Conservation (phyloP, 2,888 invertebrate genomes). For the Aplocera efformata region DNA sequence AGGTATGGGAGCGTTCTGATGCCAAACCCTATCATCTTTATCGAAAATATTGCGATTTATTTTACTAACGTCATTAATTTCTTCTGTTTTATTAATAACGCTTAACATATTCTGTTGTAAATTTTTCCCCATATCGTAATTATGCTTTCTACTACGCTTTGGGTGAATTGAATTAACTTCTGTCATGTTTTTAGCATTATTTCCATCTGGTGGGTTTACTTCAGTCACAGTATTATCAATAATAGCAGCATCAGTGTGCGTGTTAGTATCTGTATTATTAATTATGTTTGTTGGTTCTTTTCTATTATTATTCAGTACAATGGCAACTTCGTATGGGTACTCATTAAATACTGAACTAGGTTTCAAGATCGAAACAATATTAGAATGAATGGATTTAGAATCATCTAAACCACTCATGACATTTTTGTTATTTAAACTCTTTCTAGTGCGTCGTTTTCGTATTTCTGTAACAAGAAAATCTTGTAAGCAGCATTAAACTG, state of each 20-base stretch:
- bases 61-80: constrained; percentile 25
- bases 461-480: constrained; percentile 30
- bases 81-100: constrained; percentile 38
- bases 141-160: constrained; percentile 50
- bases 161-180: constrained; percentile 20
- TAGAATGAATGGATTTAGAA: constrained; percentile 32
- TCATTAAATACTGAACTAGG: constrained; percentile 49
- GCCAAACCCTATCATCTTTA: constrained; percentile 50
- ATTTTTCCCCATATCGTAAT: constrained; percentile 45
- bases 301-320: constrained; percentile 33
- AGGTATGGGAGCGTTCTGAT: constrained; percentile 40
- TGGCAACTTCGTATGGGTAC: constrained; percentile 57
- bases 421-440: constrained; percentile 37
- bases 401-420: constrained; percentile 27
- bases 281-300: neutral
- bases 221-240: constrained; percentile 12
- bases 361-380: constrained; percentile 40
- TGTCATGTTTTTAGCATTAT: constrained; percentile 8
- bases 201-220: constrained; percentile 26
- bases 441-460: constrained; percentile 32
- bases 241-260: neutral
- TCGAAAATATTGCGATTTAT: constrained; percentile 44
- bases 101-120: constrained; percentile 33
- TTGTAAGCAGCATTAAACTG: neutral
- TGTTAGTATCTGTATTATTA: constrained; percentile 2